A percentile compares a stretch with the other conserved stretches of the same genome.
These are phyloP conservation scores for Halyomorpha halys DNA, from an alignment of 1,140 invertebrate species.

Conservation along the genomic window DNA sequence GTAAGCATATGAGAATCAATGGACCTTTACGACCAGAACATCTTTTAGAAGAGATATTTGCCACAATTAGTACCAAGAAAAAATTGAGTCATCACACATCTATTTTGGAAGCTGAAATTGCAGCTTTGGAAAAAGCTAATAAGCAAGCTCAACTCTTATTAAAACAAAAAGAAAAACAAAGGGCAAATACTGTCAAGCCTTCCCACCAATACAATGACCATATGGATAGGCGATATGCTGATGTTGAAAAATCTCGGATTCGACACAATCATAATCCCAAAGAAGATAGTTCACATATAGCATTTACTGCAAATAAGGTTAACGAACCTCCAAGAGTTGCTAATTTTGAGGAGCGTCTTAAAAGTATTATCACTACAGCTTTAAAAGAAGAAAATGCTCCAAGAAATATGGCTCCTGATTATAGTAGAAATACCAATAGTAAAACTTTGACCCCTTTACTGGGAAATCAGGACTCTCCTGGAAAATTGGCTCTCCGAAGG, in stretches of 20 bases:
- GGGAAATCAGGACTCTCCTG: constrained; percentile 61
- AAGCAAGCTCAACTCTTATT: neutral
- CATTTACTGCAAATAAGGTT: constrained; percentile 34
- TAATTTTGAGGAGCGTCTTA: constrained; percentile 83
- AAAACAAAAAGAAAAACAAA: neutral
- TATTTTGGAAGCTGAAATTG: constrained; percentile 40
- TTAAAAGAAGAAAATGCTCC: constrained; percentile 70
- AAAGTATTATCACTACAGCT: constrained; percentile 82
- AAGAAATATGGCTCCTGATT: constrained; percentile 30
- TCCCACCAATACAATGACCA: neutral
- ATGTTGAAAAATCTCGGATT: neutral
- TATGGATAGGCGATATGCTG: neutral
- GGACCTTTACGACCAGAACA: constrained; percentile 43
- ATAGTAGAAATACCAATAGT: neutral
- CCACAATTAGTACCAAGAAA: constrained; percentile 67
- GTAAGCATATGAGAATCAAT: constrained; percentile 20
- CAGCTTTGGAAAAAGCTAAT: constrained; percentile 11
- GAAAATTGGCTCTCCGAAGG: constrained; percentile 66
- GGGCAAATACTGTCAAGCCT: neutral
- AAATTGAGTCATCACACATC: constrained; percentile 59
- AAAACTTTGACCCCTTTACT: neutral
- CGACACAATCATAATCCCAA: neutral
- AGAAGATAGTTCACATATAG: neutral
- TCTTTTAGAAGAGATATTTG: constrained; percentile 72
- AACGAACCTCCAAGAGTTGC: constrained; percentile 73